Percentiles rank a stretch among this genome's conserved stretches.
Conservation (phyloP, 2,113 vertebrate genomes). For the Tenrec ecaudatus region DNA sequence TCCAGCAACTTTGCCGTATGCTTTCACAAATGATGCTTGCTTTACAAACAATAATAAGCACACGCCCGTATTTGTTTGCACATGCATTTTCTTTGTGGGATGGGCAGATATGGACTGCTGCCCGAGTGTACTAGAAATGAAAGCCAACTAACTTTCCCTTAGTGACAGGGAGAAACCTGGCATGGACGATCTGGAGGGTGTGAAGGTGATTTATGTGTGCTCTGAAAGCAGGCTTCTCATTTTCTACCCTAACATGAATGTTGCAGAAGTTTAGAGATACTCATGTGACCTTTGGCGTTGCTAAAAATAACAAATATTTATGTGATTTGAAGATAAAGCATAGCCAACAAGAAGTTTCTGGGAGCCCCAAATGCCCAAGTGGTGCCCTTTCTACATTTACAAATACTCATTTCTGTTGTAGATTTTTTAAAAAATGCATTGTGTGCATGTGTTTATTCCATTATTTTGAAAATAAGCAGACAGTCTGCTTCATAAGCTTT, state of each 20-base stretch:
- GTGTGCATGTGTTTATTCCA: not conserved
- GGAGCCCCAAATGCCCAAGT: not conserved
- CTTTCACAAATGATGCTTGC: conserved; percentile 55
- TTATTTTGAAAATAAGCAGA: conserved; percentile 50
- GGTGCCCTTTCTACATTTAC: not conserved
- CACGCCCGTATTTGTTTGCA: conserved; percentile 55
- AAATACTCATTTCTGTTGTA: not conserved
- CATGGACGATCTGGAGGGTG: not conserved
- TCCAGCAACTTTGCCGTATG: conserved; percentile 21
- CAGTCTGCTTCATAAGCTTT: not conserved
- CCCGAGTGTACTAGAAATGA: not conserved
- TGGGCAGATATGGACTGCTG: conserved; percentile 26
- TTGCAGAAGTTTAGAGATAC: not conserved
- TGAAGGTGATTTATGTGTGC: not conserved
- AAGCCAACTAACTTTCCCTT: conserved; percentile 5
- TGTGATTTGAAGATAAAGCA: conserved; percentile 26
- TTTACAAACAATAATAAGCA: conserved; percentile 62
- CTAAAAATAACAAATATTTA: not conserved
- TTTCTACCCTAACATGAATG: not conserved
- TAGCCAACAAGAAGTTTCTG: conserved; percentile 2
- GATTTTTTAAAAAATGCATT: not conserved
- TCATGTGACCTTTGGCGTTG: not conserved
- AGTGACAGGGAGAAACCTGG: not conserved
- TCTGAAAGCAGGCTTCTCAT: not conserved
- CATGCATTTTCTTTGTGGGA: conserved; percentile 55